Evolutionary conservation across 1,140 invertebrate species (phyloP).

Genomic region (Platyura marginata): DNA sequence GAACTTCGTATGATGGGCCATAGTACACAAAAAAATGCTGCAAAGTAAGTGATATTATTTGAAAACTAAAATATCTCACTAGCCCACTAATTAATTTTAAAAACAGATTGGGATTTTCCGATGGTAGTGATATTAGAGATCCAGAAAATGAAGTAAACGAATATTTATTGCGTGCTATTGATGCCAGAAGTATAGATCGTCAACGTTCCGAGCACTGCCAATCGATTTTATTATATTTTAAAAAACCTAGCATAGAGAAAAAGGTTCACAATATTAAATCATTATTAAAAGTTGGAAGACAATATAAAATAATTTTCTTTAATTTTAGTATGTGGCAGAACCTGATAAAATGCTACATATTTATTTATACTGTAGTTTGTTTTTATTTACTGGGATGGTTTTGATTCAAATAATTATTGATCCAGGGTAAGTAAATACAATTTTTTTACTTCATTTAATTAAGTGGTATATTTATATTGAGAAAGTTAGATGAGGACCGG

Average conservation of each 20-base stretch:
- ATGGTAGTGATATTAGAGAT: slow-evolving; percentile 40
- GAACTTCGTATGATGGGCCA: slow-evolving; percentile 78
- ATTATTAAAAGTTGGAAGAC: too few relatives aligned
- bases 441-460: too few relatives aligned
- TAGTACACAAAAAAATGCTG: slow-evolving; percentile 44
- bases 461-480: too few relatives aligned
- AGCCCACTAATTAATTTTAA: too few relatives aligned
- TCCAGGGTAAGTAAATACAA: slow-evolving; percentile 47
- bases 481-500: too few relatives aligned
- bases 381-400: slow-evolving; percentile 45
- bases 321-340: slow-evolving; percentile 52
- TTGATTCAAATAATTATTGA: slow-evolving; percentile 45
- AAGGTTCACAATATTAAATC: too few relatives aligned
- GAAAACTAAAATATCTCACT: too few relatives aligned
- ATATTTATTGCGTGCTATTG: slow-evolving; percentile 82
- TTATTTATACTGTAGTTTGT: slow-evolving; percentile 66
- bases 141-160: slow-evolving; percentile 88
- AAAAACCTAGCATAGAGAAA: slow-evolving; percentile 52
- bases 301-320: slow-evolving; percentile 2
- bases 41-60: too few relatives aligned
- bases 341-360: slow-evolving; percentile 66
- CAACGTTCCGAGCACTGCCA: slow-evolving; percentile 69
- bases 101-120: slow-evolving; percentile 46
- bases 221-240: slow-evolving; percentile 63
- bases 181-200: slow-evolving; percentile 81